Evolutionary conservation across 1,140 invertebrate species (phyloP), one percentile per base, ranked within the genome.

Genomic region (Cardiocondyla obscurior): DNA sequence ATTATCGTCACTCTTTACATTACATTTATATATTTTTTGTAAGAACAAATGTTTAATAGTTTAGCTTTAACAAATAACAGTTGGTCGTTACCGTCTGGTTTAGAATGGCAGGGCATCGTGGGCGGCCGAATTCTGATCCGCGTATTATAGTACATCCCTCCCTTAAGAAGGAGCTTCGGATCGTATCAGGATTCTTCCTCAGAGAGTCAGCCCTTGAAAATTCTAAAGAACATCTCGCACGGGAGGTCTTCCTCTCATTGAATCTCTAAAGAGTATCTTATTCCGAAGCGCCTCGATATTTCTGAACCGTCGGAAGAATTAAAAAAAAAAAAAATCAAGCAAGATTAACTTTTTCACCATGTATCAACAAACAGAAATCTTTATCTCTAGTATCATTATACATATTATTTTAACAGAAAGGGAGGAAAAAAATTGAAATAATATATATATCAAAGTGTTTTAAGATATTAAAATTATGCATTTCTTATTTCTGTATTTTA

Each of bases 51-150:
- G 30, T 67, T 53, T 28, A 53, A 67, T 39, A 49, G n/a, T n/a
- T n/a, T n/a, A n/a, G n/a, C n/a, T 67, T 53, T 28, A 53, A 67
- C 30, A 49, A 19, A 62, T 46, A 36, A 2, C 25, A 64, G 42
- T 19, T 22, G 30, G n/a, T 10, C 30, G n/a, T 79, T 77, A 30
- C 44, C 58, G 33, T 76, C 33, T 57, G 69, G 16, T 28, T 73
- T 85, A 76, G 60, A 85, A 76, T 76, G 49, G 53, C 67, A 46
- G 28, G 44, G 16, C 84, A 60, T 84, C 84, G 84, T 85, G 84
- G 84, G 84, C 83, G 84, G 84, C 84, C 62, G 73, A 83, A 85
- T 84, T 84, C 49, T 62, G 82, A 62, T 84, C 42, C 65, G 14
- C 36, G 39, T 82, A 67, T 74, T 81, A 84, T 73, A 51, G 72